Evolutionary conservation across 2,113 vertebrate species (phyloP).

Genomic region (Mirza zaza): DNA sequence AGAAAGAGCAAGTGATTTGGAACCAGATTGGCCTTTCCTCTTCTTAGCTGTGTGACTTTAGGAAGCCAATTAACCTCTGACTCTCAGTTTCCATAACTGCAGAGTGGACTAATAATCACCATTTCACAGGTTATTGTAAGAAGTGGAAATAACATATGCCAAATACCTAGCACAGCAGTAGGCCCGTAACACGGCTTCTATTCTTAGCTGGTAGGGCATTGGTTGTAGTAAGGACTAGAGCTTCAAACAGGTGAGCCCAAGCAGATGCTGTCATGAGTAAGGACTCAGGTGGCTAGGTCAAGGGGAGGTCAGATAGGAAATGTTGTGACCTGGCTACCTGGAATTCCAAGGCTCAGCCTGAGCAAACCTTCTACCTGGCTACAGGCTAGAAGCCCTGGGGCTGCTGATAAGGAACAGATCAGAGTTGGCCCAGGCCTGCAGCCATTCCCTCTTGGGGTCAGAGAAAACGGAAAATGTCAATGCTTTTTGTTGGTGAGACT

Average conservation of each 20-base stretch:
- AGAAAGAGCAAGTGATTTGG: background rate
- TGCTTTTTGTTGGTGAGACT: background rate
- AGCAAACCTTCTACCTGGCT: background rate
- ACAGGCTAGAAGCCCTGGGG: background rate
- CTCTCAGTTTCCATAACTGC: background rate
- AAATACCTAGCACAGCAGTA: background rate
- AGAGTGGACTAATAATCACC: background rate
- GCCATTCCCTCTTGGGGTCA: background rate
- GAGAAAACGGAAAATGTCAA: background rate
- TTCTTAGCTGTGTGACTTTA: background rate
- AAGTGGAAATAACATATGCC: background rate
- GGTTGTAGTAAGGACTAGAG: background rate
- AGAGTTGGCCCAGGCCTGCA: background rate
- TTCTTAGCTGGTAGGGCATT: background rate
- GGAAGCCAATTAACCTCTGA: background rate
- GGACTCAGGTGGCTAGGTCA: background rate
- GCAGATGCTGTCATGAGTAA: background rate
- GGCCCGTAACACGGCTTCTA: background rate
- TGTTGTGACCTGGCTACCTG: background rate
- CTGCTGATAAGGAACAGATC: constrained; percentile 21
- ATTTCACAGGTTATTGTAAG: background rate
- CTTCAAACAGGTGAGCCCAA: background rate
- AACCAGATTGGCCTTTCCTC: background rate
- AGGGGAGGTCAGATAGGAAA: background rate
- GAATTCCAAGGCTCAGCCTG: constrained; percentile 8